Base-by-base conservation (phyloP, 1,140 invertebrate species). In the Danaus plexippus region DNA sequence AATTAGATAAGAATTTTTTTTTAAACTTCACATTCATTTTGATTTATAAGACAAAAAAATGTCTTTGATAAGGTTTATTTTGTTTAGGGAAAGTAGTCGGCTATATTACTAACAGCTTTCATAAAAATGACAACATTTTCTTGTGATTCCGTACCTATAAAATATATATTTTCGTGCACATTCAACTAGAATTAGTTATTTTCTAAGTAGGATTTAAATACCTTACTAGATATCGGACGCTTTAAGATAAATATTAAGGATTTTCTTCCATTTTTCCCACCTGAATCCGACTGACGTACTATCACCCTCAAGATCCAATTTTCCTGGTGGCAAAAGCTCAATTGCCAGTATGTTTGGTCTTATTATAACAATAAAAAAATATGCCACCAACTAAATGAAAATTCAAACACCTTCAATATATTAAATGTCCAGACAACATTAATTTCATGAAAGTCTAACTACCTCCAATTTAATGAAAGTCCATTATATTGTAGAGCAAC, bases 41-140 rank as follows among this genome's bases (percentile, higher is more conserved):
- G 67, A 43, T 56, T 58, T 8, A 60, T 47, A 47, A 47, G 1
- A 47, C 5, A 11, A 54, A 59, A 3, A 54, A 4, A 10, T 54
- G 52, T 13, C 47, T 45, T 54, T 62, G 52, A 11, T 57, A 50
- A 40, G 51, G 9, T 12, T 46, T 46, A 9, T 52, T 57, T 15
- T 57, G 60, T 10, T 57, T 53, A 12, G 71, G 67, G 9, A 47
- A 74, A 74, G 41, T 71, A 72, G 4, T 53, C 42, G 44, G 70
- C 41, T 1, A 70, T 45, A 57, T 64, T 73, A 15, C 2, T 63
- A 10, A 32, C 12, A 13, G 66, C 72, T n/a, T 57, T 63, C 10
- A 61, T 63, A 13, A 66, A 41, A 52, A 64, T 71, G 32, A 62
- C 61, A 46, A 58, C 42, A 47, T 68, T 59, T 44, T 71, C 63